Evolutionary conservation across 2,113 vertebrate species (phyloP).

Genomic region (Rhipidura dahli): DNA sequence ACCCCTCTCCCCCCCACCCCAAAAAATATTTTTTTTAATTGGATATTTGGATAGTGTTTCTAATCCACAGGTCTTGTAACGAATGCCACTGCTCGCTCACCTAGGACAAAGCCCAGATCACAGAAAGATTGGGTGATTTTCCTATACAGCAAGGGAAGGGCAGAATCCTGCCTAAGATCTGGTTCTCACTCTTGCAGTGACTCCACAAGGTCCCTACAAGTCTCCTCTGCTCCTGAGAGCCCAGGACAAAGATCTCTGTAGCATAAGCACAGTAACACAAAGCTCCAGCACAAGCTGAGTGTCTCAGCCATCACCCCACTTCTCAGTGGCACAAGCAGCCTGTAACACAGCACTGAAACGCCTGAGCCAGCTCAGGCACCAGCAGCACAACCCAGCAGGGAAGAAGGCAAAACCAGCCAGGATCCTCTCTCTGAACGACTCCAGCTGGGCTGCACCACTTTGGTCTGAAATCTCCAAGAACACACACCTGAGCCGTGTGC

Average conservation of each 20-base stretch:
- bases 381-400: background rate
- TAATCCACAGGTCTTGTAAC: background rate
- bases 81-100: background rate
- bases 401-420: background rate
- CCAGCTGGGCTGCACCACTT: background rate
- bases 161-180: background rate
- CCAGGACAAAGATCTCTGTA: background rate
- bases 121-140: background rate
- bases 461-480: background rate
- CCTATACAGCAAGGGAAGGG: background rate
- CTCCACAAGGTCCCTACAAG: background rate
- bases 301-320: background rate
- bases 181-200: background rate
- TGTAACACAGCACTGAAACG: rapidly evolving
- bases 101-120: background rate
- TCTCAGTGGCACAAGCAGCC: background rate
- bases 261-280: background rate
- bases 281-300: background rate
- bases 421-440: rapidly evolving
- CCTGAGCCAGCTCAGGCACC: rapidly evolving
- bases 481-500: background rate
- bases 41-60: background rate
- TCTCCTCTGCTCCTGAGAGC: background rate
- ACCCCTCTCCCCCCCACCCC: background rate
- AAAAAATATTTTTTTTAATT: background rate